These are phyloP conservation scores for Zaprionus vittiger DNA, from an alignment of 1,140 invertebrate genomes.

Conservation along the genomic window DNA sequence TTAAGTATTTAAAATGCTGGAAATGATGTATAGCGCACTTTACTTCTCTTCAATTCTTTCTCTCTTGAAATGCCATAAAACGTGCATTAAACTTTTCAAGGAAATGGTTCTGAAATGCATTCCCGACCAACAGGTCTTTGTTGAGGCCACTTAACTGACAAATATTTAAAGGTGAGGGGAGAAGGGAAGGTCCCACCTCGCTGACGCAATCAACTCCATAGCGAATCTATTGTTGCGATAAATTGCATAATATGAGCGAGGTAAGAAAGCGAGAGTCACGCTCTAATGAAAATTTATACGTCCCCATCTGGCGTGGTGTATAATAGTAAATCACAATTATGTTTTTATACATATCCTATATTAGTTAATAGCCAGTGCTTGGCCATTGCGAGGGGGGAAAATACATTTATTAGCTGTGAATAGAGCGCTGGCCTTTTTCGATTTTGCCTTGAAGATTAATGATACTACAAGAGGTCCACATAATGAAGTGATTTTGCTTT, in stretches of 20 bases:
- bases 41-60: not conserved
- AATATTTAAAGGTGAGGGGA: not conserved
- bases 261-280: conserved; percentile 35
- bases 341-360: conserved; percentile 59
- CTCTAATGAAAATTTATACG: conserved; percentile 69
- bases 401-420: conserved; percentile 44
- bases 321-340: conserved; percentile 72
- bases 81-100: conserved; percentile 64
- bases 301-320: not conserved
- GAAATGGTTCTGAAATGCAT: conserved; percentile 61
- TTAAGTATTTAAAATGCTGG: conserved; percentile 58
- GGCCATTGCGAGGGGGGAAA: conserved; percentile 15
- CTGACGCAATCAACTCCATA: conserved; percentile 7
- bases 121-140: conserved; percentile 53
- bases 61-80: conserved; percentile 48
- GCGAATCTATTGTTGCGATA: conserved; percentile 15
- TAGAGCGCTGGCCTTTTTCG: conserved; percentile 39
- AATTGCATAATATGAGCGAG: conserved; percentile 8
- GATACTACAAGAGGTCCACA: conserved; percentile 54
- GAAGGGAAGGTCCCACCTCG: not conserved
- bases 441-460: conserved; percentile 64
- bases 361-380: conserved; percentile 57
- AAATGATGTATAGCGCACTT: conserved; percentile 59
- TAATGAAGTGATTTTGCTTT: conserved; percentile 75
- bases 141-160: not conserved